Evolutionary conservation across 2,888 invertebrate species (phyloP).

Genomic region (Nemoura dubitans): DNA sequence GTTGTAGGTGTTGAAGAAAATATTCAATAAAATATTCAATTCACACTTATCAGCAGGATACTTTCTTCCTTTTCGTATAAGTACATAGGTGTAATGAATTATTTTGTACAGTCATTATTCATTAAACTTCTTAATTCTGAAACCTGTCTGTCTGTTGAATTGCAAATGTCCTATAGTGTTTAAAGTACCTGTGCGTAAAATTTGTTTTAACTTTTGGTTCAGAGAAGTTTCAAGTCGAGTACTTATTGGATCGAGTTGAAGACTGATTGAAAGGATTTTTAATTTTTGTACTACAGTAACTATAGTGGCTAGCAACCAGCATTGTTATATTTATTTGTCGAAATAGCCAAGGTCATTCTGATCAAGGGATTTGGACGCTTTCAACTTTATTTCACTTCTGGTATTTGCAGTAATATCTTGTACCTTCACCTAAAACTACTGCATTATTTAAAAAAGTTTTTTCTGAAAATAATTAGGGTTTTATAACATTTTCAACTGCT

Average conservation of each 20-base stretch:
- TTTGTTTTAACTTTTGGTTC: background rate
- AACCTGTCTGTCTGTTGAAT: background rate
- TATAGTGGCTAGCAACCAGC: background rate
- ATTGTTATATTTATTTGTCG: background rate
- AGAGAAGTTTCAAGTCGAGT: background rate
- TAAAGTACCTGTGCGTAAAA: background rate
- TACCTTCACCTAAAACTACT: background rate
- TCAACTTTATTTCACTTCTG: background rate
- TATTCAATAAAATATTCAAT: background rate
- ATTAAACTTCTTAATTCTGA: background rate
- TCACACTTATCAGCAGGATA: background rate
- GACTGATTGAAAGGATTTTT: background rate
- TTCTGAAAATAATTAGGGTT: background rate
- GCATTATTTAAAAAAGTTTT: background rate
- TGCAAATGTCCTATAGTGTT: background rate
- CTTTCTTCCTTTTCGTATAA: background rate
- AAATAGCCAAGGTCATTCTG: background rate
- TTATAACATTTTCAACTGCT: background rate
- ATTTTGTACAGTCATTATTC: background rate
- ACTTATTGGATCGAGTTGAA: background rate
- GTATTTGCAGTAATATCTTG: background rate
- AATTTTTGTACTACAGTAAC: background rate
- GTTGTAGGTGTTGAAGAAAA: background rate
- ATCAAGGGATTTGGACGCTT: background rate
- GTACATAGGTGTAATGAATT: background rate